These are phyloP conservation scores for Pterocles orientalis DNA, from an alignment of 2,113 vertebrate species.

Conservation along the genomic window DNA sequence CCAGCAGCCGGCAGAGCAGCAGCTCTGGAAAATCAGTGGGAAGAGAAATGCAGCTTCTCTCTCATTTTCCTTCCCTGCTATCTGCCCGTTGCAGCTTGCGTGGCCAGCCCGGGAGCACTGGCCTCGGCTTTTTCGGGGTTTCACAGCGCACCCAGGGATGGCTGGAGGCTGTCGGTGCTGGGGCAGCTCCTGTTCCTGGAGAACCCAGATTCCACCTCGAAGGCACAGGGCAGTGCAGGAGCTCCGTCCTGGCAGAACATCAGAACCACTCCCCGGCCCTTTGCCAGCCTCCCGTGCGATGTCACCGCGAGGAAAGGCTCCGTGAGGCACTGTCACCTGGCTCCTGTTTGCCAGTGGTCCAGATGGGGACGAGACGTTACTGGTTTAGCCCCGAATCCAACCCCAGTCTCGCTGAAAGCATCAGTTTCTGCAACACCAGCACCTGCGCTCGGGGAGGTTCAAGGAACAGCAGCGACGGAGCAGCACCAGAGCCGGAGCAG, in stretches of 20 bases:
- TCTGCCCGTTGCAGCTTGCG: accelerated
- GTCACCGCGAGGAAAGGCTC: neutral
- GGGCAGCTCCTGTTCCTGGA: neutral
- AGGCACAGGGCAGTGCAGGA: neutral
- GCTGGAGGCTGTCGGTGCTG: accelerated
- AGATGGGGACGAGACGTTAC: accelerated
- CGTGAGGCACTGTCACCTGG: accelerated
- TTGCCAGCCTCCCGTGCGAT: neutral
- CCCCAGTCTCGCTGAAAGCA: neutral
- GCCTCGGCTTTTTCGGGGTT: neutral
- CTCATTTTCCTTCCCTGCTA: neutral
- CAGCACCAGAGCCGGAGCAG: neutral
- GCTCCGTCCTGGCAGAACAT: neutral
- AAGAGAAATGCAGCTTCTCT: neutral
- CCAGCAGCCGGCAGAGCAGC: neutral
- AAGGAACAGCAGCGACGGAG: neutral
- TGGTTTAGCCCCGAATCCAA: neutral
- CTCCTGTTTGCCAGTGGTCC: neutral
- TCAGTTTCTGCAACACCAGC: no score
- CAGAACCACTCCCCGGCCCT: no score
- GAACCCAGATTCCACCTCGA: neutral
- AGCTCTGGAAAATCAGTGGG: neutral
- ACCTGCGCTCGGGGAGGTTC: neutral
- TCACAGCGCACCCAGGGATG: neutral
- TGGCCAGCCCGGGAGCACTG: neutral